Percentiles rank a stretch among this genome's conserved stretches.
These are phyloP conservation scores for Rhincodon typus DNA, from an alignment of 2,797 vertebrate genomes.

Conservation along the genomic window DNA sequence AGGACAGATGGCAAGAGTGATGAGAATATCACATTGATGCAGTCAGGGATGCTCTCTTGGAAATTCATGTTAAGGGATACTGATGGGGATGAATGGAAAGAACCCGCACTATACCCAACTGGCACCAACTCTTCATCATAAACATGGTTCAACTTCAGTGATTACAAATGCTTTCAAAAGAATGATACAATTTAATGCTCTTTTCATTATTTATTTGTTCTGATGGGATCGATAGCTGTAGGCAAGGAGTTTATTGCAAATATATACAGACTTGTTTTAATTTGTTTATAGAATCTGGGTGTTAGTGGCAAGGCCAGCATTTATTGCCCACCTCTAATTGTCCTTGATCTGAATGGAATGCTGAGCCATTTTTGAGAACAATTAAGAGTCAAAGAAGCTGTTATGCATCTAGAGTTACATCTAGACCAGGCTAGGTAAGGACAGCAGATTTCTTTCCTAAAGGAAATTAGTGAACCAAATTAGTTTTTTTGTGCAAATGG, in stretches of 20 bases:
- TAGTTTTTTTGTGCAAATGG: too few relatives aligned
- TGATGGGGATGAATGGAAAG: not conserved
- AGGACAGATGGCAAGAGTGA: not conserved
- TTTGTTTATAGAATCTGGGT: too few relatives aligned
- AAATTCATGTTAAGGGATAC: not conserved
- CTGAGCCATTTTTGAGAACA: too few relatives aligned
- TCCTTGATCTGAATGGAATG: too few relatives aligned
- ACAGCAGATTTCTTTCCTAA: too few relatives aligned
- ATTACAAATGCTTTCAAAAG: not conserved
- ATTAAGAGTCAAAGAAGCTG: too few relatives aligned
- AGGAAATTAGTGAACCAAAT: too few relatives aligned
- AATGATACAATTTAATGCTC: not conserved
- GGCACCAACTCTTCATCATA: not conserved
- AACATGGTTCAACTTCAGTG: too few relatives aligned
- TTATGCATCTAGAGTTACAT: too few relatives aligned
- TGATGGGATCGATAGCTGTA: not conserved
- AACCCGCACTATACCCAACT: not conserved
- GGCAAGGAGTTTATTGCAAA: not conserved
- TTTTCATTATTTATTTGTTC: not conserved
- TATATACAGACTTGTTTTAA: not conserved
- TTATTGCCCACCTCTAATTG: too few relatives aligned
- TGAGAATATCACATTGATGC: not conserved
- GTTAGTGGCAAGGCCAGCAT: too few relatives aligned
- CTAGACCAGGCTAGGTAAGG: too few relatives aligned
- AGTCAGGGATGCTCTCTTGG: not conserved